These are phyloP conservation scores for Meteorus sp. DNA, from an alignment of 1,140 invertebrate genomes.

Conservation along the genomic window DNA sequence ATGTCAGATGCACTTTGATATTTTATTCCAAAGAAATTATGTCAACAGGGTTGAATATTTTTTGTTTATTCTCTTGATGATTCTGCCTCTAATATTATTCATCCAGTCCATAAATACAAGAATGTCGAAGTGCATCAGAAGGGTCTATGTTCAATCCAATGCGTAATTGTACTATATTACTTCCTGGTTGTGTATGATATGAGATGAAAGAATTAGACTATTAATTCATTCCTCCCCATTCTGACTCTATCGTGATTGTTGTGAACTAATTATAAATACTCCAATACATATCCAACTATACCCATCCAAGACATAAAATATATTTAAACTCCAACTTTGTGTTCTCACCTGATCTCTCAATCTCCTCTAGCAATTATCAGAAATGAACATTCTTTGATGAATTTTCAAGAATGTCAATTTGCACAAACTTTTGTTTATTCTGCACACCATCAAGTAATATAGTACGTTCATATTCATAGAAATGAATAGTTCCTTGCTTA, in stretches of 20 bases:
- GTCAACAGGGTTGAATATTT: conserved; percentile 1
- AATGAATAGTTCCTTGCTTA: too few relatives aligned
- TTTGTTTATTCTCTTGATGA: neutral
- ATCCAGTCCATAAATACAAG: conserved; percentile 21
- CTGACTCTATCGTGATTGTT: neutral
- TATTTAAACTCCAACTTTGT: neutral
- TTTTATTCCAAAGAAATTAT: conserved; percentile 37
- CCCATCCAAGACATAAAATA: neutral
- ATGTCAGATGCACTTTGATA: conserved; percentile 19
- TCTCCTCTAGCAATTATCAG: too few relatives aligned
- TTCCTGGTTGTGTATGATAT: conserved; percentile 22
- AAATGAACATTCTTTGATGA: too few relatives aligned
- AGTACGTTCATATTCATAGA: conserved; percentile 13
- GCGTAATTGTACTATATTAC: conserved; percentile 28
- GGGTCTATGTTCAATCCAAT: conserved; percentile 3
- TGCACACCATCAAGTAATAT: conserved; percentile 21
- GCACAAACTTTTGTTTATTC: neutral
- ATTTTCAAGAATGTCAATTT: neutral
- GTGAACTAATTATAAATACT: neutral
- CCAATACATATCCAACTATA: neutral
- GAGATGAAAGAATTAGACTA: conserved; percentile 1
- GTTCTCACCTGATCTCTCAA: too few relatives aligned
- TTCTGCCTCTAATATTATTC: neutral
- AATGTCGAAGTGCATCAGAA: conserved; percentile 13
- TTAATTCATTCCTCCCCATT: neutral